These are phyloP conservation scores for Sakesphorus luctuosus DNA, from an alignment of 2,113 vertebrate species.

Conservation along the genomic window DNA sequence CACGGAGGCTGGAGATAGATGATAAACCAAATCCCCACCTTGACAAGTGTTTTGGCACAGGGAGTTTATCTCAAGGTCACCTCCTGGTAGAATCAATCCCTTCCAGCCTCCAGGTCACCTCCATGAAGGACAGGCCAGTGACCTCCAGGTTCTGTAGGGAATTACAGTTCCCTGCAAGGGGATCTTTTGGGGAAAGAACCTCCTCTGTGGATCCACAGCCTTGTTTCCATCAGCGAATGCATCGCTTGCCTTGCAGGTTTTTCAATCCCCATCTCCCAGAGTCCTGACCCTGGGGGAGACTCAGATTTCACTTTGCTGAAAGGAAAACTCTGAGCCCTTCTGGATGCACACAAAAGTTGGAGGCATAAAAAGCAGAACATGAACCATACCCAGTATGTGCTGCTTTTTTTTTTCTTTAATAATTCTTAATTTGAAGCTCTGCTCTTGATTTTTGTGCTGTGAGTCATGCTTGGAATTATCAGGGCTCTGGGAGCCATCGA, in stretches of 20 bases:
- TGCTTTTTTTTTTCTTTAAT: not conserved
- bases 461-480: slow-evolving; percentile 10
- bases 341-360: not conserved
- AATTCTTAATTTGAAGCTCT: not conserved
- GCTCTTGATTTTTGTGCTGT: slow-evolving; percentile 5
- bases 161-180: not conserved
- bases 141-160: not conserved
- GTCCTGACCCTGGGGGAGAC: not conserved
- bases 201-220: not conserved
- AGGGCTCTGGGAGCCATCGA: slow-evolving; percentile 7
- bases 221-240: not conserved
- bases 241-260: not conserved
- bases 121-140: accelerated
- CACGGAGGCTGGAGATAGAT: not conserved
- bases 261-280: not conserved
- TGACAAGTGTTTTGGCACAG: not conserved
- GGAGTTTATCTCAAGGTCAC: not conserved
- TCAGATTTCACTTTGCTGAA: slow-evolving; percentile 25
- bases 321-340: not conserved
- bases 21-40: not conserved
- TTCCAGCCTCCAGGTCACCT: not conserved
- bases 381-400: not conserved
- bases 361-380: slow-evolving; percentile 1
- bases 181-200: not conserved
- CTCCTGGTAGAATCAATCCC: not conserved